phyloP scores from a whole-genome alignment of 2,113 vertebrate genomes.

The Apeltes quadracus region DNA sequence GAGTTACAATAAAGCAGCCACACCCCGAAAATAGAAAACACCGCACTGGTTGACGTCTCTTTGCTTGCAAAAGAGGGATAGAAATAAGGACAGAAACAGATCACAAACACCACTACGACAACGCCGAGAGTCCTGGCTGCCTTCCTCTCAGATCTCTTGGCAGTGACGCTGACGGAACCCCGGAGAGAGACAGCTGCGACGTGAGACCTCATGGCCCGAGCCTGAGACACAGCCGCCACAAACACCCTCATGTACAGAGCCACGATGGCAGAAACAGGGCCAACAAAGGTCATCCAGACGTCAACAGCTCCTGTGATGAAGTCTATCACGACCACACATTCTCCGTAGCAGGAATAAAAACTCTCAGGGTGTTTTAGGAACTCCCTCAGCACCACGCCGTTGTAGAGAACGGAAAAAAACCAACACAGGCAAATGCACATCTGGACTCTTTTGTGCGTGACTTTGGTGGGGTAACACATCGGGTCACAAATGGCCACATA shows the following conservation, averaged over 20 bases:
- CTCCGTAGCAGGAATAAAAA: background rate
- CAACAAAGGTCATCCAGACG: background rate
- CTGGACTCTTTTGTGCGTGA: background rate
- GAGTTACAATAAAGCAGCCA: constrained; percentile 17
- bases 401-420: background rate
- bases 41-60: background rate
- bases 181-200: background rate
- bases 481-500: constrained; percentile 56
- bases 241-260: background rate
- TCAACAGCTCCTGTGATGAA: background rate
- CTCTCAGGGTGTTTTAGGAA: background rate
- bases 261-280: background rate
- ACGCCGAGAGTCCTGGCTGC: constrained; percentile 3
- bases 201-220: constrained; percentile 8
- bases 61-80: background rate
- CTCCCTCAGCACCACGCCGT: background rate
- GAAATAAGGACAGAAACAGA: constrained; percentile 20
- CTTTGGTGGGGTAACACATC: constrained; percentile 28
- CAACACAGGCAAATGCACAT: constrained; percentile 1
- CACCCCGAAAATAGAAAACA: constrained; percentile 3
- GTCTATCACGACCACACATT: background rate
- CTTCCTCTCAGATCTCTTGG: background rate
- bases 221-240: constrained; percentile 1
- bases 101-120: background rate
- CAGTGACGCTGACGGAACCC: background rate